Evolutionary conservation across 1,140 invertebrate genomes (phyloP), one percentile per base, ranked within the genome.

Genomic region (Drosophila tristis): DNA sequence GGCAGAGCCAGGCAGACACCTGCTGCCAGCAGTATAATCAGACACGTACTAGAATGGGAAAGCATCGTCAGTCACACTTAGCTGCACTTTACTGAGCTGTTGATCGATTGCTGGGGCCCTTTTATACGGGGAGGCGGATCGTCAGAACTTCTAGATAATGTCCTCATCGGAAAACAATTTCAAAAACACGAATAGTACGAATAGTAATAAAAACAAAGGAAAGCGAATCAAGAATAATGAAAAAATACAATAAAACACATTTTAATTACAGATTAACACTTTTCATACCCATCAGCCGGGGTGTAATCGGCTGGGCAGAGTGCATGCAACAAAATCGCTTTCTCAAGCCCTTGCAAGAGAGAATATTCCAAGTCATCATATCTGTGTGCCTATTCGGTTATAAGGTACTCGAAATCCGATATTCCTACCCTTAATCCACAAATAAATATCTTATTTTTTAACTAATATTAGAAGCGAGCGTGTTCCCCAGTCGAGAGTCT

Each of bases 231-330:
- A 58, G 63, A 51, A 65, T 58, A 82, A 68, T 74, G 64, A 68
- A 63, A 65, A 54, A 72, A 85, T 65, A 58, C 60, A 80, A 85
- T 82, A 71, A 73, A 80, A 80, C 75, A 73, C 71, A 74, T 74
- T 90, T 90, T 81, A 90, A 90, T 90, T 89, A 70, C 68, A 84
- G 53, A 84, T 89, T 84, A 78, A 60, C 80, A 75, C 80, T 50
- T 60, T 51, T 51, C 57, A 58, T 71, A 71, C 67, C 67, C 67
- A 70, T 35, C 25, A 71, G 35, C 57, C 39, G 65, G 67, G 67
- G 67, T 48, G 58, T 70, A 29, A 16, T n/a, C 26, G 45, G 2
- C 13, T 6, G 13, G 8, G 23, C 11, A 44, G 70, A 70, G 43
- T 44, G n/a, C 11, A 50, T 44, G 51, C 53, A 58, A 58, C 70